Evolutionary conservation across 2,113 vertebrate genomes (phyloP).

Genomic region (Mobula birostris): DNA sequence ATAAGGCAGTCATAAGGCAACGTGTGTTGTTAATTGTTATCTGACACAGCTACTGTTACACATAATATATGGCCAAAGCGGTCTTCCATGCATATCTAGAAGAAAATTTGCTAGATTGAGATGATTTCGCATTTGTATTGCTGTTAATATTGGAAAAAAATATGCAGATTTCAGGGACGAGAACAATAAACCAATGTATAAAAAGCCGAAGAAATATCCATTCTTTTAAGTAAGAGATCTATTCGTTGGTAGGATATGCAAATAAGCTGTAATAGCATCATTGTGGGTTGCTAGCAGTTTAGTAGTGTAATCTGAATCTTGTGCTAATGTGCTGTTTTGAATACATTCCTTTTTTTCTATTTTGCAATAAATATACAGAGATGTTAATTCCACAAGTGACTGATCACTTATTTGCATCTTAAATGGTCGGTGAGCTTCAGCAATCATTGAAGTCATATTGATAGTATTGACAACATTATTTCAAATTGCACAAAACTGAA

Average conservation of each 20-base stretch:
- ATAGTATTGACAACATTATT: not conserved
- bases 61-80: too few relatives aligned
- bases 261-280: not conserved
- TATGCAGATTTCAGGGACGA: not conserved
- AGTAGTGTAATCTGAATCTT: not conserved
- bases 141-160: not conserved
- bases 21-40: not conserved
- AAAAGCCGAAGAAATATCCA: too few relatives aligned
- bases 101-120: not conserved
- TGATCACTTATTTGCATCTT: not conserved
- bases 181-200: not conserved
- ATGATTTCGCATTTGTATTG: not conserved
- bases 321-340: not conserved
- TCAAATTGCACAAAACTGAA: not conserved
- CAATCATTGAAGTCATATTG: not conserved
- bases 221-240: not conserved
- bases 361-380: not conserved
- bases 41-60: not conserved
- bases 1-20: not conserved
- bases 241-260: not conserved
- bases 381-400: not conserved
- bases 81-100: not conserved
- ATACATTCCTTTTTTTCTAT: not conserved
- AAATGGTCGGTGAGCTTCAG: not conserved
- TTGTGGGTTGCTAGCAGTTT: not conserved